Base-by-base conservation (phyloP, 2,113 vertebrate genomes). In the Gavialis gangeticus region DNA sequence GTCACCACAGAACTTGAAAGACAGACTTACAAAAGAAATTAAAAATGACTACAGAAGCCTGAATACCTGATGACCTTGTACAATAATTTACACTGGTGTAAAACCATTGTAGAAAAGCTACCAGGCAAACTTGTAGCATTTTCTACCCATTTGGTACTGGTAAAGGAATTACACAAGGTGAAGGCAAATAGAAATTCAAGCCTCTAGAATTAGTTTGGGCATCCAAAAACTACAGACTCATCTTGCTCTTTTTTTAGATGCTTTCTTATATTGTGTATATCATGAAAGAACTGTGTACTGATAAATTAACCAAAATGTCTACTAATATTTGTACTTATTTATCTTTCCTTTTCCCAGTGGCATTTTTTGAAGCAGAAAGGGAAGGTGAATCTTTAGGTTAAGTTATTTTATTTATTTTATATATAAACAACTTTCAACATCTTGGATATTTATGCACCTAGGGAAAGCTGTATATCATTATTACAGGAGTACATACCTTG, bases 401-500 rank as follows among this genome's bases (percentile, higher is more conserved):
- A 8, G 14, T 5, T 67, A 54, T 57, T 62, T 79, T 58, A 19
- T 57, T 80, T 77, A 7, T 80, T n/a, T 80, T 12, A 27, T 46
- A 46, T 46, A 46, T 93, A 18, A 46, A 56, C 86, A 91, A 21
- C 28, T 46, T 93, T 57, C 16, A 87, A 78, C 16, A 4, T 67
- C 34, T 34, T 89, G 87, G 28, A 12, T 84, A 55, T 80, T 81
- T 67, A 79, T 81, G 60, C 1, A 1, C 60, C n/a, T 85, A 46
- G 80, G 55, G 92, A 85, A 2, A 87, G 12, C 87, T 73, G 30
- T 84, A 28, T 94, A 88, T 22, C 21, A 71, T 85, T 85, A 91
- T 92, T 92, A 84, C 92, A 27, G 55, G 30, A 79, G 25, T 57
- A 55, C 91, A 88, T 58, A 90, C 85, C 30, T 75, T 93, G 46